phyloP scores from a whole-genome alignment of 2,113 vertebrate genomes.

The Sebastes schlegelii region DNA sequence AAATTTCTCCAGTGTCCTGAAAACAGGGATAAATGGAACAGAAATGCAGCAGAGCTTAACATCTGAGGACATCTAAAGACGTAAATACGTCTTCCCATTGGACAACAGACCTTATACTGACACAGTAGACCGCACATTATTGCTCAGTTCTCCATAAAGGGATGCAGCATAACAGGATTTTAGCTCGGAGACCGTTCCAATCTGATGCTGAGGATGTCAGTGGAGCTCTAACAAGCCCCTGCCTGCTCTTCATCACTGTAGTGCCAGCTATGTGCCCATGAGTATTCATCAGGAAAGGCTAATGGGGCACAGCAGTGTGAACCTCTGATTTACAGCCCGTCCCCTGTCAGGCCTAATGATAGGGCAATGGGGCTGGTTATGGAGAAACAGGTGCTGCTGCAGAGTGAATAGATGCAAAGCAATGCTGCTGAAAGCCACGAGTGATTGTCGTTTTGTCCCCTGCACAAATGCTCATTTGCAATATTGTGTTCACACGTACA shows the following conservation, averaged over 20 bases:
- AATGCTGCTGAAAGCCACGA: constrained; percentile 64
- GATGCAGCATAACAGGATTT: constrained; percentile 8
- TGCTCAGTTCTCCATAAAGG: constrained; percentile 18
- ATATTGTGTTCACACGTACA: constrained; percentile 67
- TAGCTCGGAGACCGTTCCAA: constrained; percentile 24
- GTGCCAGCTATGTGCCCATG: constrained; percentile 75
- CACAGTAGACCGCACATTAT: constrained; percentile 29
- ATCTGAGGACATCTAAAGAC: constrained; percentile 22
- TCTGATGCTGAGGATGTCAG: constrained; percentile 44
- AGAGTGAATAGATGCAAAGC: constrained; percentile 71
- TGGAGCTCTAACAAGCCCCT: constrained; percentile 56
- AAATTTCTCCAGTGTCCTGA: not conserved
- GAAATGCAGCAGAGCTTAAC: not conserved
- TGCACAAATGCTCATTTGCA: constrained; percentile 73
- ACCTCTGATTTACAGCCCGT: constrained; percentile 76
- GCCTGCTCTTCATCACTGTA: constrained; percentile 62
- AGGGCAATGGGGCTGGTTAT: constrained; percentile 67
- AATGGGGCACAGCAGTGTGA: constrained; percentile 75
- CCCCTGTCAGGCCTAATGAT: constrained; percentile 75
- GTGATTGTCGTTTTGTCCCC: constrained; percentile 77
- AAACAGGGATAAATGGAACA: not conserved
- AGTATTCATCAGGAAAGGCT: constrained; percentile 80
- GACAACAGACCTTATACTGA: constrained; percentile 7
- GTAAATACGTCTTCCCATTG: constrained; percentile 13
- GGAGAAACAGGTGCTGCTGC: constrained; percentile 77